These are phyloP conservation scores for Liodrosophila aerea DNA, from an alignment of 2,888 invertebrate species.

Conservation along the genomic window DNA sequence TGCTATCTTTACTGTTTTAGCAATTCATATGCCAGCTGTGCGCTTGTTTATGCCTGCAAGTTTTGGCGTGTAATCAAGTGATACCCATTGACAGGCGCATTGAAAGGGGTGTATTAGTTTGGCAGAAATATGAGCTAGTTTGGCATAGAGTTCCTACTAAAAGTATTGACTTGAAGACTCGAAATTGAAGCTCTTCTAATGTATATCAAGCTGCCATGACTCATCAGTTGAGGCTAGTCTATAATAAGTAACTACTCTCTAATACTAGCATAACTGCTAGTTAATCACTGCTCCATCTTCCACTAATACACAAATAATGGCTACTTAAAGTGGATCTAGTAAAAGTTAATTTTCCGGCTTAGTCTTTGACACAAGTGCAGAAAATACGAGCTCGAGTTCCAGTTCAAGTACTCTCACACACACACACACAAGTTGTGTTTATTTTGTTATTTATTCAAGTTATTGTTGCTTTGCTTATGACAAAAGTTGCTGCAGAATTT, in stretches of 20 bases:
- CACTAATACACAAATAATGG: neutral
- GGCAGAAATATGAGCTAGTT: neutral
- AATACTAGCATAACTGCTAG: neutral
- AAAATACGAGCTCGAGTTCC: conserved; percentile 2
- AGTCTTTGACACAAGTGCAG: conserved; percentile 36
- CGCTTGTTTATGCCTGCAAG: conserved; percentile 61
- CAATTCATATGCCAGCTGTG: conserved; percentile 67
- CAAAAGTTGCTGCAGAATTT: no score
- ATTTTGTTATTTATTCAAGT: neutral
- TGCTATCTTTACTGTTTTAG: conserved; percentile 59
- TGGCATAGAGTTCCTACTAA: no score
- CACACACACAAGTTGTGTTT: conserved; percentile 14
- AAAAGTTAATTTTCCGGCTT: conserved; percentile 35
- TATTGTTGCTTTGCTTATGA: neutral
- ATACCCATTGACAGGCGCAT: conserved; percentile 9
- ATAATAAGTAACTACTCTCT: no score
- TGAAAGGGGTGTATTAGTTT: conserved; percentile 8
- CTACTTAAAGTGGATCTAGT: conserved; percentile 19
- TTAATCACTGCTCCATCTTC: no score
- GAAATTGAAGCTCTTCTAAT: no score
- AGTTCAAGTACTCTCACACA: neutral
- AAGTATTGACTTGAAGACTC: no score
- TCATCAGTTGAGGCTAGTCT: no score
- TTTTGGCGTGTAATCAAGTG: conserved; percentile 58
- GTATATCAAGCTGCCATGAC: no score